Conservation (phyloP, 2,888 invertebrate species). For the Diarsia rubi region DNA sequence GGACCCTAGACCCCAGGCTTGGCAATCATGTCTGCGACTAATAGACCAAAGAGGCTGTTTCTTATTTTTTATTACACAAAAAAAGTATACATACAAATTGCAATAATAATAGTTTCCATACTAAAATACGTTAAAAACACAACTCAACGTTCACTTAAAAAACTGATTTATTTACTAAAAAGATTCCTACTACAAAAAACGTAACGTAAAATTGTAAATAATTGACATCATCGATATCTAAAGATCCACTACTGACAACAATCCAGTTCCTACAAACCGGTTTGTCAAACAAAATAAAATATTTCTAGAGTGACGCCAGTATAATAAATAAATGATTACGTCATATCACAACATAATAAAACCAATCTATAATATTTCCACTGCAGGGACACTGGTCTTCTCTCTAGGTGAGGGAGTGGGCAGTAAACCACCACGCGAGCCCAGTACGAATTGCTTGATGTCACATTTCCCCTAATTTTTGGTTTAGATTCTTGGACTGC, state of each 20-base stretch:
- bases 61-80: too few relatives aligned
- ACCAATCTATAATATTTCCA: not conserved
- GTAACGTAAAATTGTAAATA: not conserved
- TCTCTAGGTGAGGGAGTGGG: not conserved
- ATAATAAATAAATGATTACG: constrained; percentile 20
- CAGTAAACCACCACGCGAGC: not conserved
- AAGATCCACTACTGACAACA: not conserved
- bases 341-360: constrained; percentile 21
- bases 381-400: not conserved
- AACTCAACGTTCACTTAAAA: not conserved
- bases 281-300: constrained; percentile 30
- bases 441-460: not conserved
- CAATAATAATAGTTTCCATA: too few relatives aligned
- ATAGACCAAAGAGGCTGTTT: not conserved
- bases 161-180: not conserved
- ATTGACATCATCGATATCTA: constrained; percentile 38
- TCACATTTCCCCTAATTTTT: not conserved
- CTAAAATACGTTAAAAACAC: not conserved
- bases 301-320: constrained; percentile 45
- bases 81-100: too few relatives aligned
- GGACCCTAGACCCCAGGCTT: not conserved
- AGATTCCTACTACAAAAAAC: constrained; percentile 7
- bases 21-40: too few relatives aligned
- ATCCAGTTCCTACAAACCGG: constrained; percentile 13
- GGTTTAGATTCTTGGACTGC: too few relatives aligned